A percentile compares a stretch with the other conserved stretches of the same genome.
Evolutionary conservation across 2,888 invertebrate species (phyloP).

Genomic region (Pristionchus japonicus): DNA sequence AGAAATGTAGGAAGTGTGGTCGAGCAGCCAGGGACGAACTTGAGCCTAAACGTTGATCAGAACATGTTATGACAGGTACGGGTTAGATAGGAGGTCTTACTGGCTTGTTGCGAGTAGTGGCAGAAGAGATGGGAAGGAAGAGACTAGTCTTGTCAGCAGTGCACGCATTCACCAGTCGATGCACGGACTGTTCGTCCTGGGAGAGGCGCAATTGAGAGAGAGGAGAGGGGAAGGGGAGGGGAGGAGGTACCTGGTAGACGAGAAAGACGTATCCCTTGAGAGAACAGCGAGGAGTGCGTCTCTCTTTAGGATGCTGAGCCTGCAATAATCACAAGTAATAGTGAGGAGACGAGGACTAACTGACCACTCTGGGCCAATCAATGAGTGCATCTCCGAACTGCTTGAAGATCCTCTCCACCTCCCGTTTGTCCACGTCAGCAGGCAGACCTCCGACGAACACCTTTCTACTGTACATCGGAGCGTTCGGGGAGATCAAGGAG

Average conservation of each 20-base stretch:
- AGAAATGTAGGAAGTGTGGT: slow-evolving; percentile 97
- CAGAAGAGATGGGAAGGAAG: slow-evolving; percentile 96
- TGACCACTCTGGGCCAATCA: slow-evolving; percentile 92
- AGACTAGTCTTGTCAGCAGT: slow-evolving; percentile 97
- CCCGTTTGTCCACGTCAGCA: slow-evolving; percentile 81
- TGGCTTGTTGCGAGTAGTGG: slow-evolving; percentile 99
- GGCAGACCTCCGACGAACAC: slow-evolving; percentile 46
- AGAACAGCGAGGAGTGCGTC: slow-evolving; percentile 39
- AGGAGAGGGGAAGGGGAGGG: no score
- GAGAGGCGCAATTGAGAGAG: no score
- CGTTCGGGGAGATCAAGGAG: background rate
- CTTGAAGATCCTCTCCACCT: slow-evolving; percentile 96
- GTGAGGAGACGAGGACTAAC: background rate
- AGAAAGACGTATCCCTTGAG: slow-evolving; percentile 78
- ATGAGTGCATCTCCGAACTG: slow-evolving; percentile 96
- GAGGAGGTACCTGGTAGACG: slow-evolving; percentile 79
- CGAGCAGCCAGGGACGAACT: slow-evolving; percentile 50
- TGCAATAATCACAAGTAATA: background rate
- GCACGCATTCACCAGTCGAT: slow-evolving; percentile 95
- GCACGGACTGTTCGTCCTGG: slow-evolving; percentile 92
- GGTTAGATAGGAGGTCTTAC: no score
- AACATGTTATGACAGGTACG: background rate
- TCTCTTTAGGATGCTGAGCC: slow-evolving; percentile 45
- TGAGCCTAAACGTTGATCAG: slow-evolving; percentile 37
- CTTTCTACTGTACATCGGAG: slow-evolving; percentile 18